Evolutionary conservation across 53 echinoderm and acorn worm genomes (phyloP), one percentile per base, ranked within the genome.

Genomic region (Echinometra lucunter): DNA sequence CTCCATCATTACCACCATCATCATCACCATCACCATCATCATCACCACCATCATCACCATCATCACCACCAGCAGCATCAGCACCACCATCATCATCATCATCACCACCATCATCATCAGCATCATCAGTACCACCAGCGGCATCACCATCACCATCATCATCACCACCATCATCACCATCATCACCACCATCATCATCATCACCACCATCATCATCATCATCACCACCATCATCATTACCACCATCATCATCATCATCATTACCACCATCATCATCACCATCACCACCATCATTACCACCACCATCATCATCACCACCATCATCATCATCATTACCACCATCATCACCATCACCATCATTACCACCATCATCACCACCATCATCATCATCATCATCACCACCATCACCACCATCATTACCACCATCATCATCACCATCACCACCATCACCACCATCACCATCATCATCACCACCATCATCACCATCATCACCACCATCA

Each of bases 141-240:
- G n/a, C n/a, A n/a, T n/a, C n/a, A n/a, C n/a, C n/a, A n/a, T n/a
- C n/a, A n/a, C n/a, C n/a, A n/a, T n/a, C 55, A 89, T 58, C 58
- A 91, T 67, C 58, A 91, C 66, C 91, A 91, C 66, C 44, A 91
- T 70, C 91, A 91, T 42, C 44, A 91, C 42, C 67, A 67, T 44
- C 66, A 91, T 67, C 91, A 67, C 42, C 91, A 66, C 34, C 91
- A 91, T 91, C 91, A 91, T 91, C 45, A 67, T 91, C 70, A 44
- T 56, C 37, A 6, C 35, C 82, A 34, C 8, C 82, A 34, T 1
- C 8, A 19, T 88, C 21, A 45, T 66, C 91, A 91, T 66, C 91
- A 67, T 72, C 74, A 70, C 28, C 45, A 91, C 25, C 91, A 66
- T 66, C 91, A 91, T 44, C 44, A 44, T 25, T 18, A 66, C 34